Conservation (phyloP, 1,140 invertebrate genomes). For the Melanaphis sacchari region DNA sequence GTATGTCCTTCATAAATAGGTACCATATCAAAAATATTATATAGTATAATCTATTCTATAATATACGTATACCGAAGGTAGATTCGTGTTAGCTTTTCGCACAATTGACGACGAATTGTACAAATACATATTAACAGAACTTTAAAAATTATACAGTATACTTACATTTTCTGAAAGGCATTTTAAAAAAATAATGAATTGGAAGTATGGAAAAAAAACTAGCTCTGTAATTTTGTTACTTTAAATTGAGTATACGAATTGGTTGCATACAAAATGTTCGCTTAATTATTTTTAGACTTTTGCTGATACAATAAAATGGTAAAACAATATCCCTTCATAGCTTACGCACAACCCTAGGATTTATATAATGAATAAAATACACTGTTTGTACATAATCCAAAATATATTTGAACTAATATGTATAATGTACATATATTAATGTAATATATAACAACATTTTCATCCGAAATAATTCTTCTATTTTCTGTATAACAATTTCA, state of each 20-base stretch:
- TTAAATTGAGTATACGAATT: not conserved
- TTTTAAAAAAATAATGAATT: not conserved
- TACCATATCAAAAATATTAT: not conserved
- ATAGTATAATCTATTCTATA: not conserved
- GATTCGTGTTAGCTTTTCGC: not conserved
- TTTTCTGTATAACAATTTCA: not conserved
- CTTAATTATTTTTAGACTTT: not conserved
- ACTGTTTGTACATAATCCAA: not conserved
- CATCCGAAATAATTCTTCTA: not conserved
- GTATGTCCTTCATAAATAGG: not conserved
- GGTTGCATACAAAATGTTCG: not conserved
- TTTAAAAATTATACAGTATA: not conserved
- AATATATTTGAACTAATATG: not conserved
- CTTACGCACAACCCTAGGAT: not conserved
- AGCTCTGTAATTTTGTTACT: not conserved
- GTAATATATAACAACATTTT: not conserved
- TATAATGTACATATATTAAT: too few species aligned
- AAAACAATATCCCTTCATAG: not conserved
- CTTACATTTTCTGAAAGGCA: not conserved
- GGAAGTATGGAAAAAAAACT: not conserved
- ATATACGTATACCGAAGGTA: not conserved
- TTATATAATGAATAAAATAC: not conserved
- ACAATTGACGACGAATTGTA: not conserved
- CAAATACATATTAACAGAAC: not conserved
- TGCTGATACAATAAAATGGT: not conserved